Evolutionary conservation across 2,888 invertebrate genomes (phyloP).

Genomic region (Brachypalpus laphriformis): DNA sequence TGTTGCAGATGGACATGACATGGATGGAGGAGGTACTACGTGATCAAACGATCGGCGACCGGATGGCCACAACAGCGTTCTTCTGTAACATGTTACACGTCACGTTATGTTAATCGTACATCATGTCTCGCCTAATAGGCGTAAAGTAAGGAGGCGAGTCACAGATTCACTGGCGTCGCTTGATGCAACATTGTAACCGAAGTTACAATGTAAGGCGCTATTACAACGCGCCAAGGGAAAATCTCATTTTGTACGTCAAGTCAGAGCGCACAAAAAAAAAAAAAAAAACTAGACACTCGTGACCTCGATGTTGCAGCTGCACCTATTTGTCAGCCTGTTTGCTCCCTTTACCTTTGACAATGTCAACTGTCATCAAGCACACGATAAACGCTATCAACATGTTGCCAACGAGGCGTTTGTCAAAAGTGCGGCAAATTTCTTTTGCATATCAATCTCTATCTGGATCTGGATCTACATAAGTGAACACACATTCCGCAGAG

Average conservation of each 20-base stretch:
- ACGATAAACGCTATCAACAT: constrained; percentile 50
- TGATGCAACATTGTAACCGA: constrained; percentile 29
- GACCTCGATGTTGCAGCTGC: constrained; percentile 43
- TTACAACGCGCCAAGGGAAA: background rate
- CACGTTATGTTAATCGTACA: constrained; percentile 71
- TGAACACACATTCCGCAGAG: constrained; percentile 38
- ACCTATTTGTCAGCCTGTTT: constrained; percentile 56
- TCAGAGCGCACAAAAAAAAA: constrained; percentile 3
- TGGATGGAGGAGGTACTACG: constrained; percentile 22
- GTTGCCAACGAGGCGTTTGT: constrained; percentile 60
- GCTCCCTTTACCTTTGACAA: background rate
- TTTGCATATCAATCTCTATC: constrained; percentile 35
- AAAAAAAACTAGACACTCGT: constrained; percentile 30
- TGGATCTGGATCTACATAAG: background rate
- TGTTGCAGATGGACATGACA: constrained; percentile 62
- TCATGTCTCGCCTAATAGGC: constrained; percentile 69
- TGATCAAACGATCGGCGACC: constrained; percentile 46
- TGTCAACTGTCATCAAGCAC: constrained; percentile 60
- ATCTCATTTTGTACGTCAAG: constrained; percentile 45
- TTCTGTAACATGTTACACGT: constrained; percentile 69
- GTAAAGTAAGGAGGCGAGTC: constrained; percentile 65
- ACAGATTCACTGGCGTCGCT: constrained; percentile 29
- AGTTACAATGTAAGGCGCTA: constrained; percentile 10
- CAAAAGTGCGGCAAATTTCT: constrained; percentile 42
- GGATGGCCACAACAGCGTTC: constrained; percentile 43